Evolutionary conservation across 2,888 invertebrate species (phyloP), one percentile per base, ranked within the genome.

Genomic region (Hirtodrosophila histrioides): DNA sequence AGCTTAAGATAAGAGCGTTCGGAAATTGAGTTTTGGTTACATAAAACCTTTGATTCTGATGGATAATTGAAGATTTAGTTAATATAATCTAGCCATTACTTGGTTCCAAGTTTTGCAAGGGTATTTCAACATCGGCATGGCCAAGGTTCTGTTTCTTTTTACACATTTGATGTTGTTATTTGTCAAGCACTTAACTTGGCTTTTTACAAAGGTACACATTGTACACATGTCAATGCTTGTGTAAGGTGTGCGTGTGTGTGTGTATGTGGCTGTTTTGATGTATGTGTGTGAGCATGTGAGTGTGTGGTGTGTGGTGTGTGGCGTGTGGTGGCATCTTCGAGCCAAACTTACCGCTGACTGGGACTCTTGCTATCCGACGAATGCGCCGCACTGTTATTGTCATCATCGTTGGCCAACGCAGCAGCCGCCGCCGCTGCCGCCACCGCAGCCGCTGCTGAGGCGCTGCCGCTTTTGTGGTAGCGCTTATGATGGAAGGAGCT

Each of bases 331-430:
- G 40, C 36, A 11, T 24, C 9, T 39, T 27, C 27, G 31, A 9
- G 9, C 31, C n/a, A 46, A 66, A 81, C 83, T 90, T 90, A 95
- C 95, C 94, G 94, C 90, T 94, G 94, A 82, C 94, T 94, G 44
- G 95, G 94, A 89, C 95, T 95, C 88, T 95, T 95, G 92, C 94
- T 94, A 78, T 95, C 94, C 89, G 95, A 94, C 79, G 93, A 94
- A 78, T 94, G 94, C 89, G 94, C 94, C 88, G 94, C 94, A 75
- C 94, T 94, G 89, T 94, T 94, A 75, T 95, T 95, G 76, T 95
- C 94, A 69, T 95, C 95, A 84, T 95, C 95, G 56, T 83, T 62
- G 70, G 11, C 94, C 94, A 84, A 46, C 3, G 71, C 71, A 9
- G 57, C 67, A 3, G 70, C 72, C 5, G 72, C 70, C 3, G 70